Conservation (phyloP, 2,797 vertebrate species). For the Enteromius argenteus region DNA sequence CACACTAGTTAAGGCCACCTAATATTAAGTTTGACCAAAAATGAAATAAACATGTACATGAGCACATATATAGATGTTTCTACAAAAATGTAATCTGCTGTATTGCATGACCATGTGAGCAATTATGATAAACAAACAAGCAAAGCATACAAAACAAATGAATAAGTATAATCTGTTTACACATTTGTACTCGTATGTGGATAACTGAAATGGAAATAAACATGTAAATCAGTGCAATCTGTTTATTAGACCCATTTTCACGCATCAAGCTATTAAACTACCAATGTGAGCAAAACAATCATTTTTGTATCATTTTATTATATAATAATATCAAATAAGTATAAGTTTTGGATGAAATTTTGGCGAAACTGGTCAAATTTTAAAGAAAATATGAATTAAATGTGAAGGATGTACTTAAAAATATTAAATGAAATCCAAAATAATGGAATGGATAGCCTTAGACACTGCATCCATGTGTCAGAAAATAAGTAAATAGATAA, state of each 20-base stretch:
- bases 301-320: background rate
- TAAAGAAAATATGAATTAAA: background rate
- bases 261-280: background rate
- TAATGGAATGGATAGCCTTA: background rate
- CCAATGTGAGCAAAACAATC: background rate
- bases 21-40: no score
- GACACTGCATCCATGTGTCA: background rate
- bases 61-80: background rate
- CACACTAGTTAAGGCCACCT: no score
- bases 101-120: background rate
- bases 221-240: background rate
- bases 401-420: background rate
- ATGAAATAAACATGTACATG: no score
- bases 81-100: background rate
- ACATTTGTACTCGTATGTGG: background rate
- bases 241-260: background rate
- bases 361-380: background rate
- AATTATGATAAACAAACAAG: background rate
- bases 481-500: background rate
- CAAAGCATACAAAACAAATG: background rate
- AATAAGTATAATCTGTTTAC: background rate
- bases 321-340: background rate
- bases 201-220: slow-evolving; percentile 1
- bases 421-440: background rate
- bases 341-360: background rate